Conservation (phyloP, 1,140 invertebrate species). For the Vanessa atalanta region DNA sequence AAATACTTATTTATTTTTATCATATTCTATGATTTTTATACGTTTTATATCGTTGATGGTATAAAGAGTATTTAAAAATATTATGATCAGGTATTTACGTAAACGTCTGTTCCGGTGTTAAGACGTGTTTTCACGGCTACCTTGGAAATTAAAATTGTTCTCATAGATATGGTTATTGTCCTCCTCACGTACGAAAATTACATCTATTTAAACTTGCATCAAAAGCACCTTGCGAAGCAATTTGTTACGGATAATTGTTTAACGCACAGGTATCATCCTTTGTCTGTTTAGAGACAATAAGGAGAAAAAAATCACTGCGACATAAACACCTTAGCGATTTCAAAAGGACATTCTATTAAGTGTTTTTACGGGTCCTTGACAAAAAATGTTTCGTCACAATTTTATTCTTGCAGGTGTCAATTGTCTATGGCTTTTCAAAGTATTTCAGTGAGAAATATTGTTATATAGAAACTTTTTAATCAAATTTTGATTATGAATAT, state of each 20-base stretch:
- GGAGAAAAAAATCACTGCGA: slow-evolving; percentile 47
- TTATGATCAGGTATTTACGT: slow-evolving; percentile 34
- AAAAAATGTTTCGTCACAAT: slow-evolving; percentile 43
- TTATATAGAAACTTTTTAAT: slow-evolving; percentile 28
- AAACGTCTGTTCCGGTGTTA: slow-evolving; percentile 36
- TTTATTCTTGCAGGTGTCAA: slow-evolving; percentile 63
- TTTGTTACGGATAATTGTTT: slow-evolving; percentile 69
- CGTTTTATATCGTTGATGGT: too few relatives aligned
- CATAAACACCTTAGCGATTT: slow-evolving; percentile 52
- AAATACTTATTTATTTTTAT: too few relatives aligned
- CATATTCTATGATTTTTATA: too few relatives aligned
- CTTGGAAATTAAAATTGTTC: slow-evolving; percentile 60
- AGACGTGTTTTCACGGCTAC: slow-evolving; percentile 62
- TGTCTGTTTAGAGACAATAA: slow-evolving; percentile 53
- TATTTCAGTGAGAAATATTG: slow-evolving; percentile 46
- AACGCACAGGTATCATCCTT: slow-evolving; percentile 65
- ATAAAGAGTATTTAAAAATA: not conserved
- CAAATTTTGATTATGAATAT: slow-evolving; percentile 21
- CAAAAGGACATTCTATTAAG: slow-evolving; percentile 49
- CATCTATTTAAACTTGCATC: slow-evolving; percentile 54
- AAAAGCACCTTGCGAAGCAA: slow-evolving; percentile 66
- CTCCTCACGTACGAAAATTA: slow-evolving; percentile 57
- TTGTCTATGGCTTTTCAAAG: slow-evolving; percentile 42
- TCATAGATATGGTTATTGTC: slow-evolving; percentile 55
- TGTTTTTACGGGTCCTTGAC: slow-evolving; percentile 59